Percentiles rank a stretch among this genome's conserved stretches.
Evolutionary conservation across 2,797 vertebrate genomes (phyloP).

Genomic region (Enteromius treurensis): DNA sequence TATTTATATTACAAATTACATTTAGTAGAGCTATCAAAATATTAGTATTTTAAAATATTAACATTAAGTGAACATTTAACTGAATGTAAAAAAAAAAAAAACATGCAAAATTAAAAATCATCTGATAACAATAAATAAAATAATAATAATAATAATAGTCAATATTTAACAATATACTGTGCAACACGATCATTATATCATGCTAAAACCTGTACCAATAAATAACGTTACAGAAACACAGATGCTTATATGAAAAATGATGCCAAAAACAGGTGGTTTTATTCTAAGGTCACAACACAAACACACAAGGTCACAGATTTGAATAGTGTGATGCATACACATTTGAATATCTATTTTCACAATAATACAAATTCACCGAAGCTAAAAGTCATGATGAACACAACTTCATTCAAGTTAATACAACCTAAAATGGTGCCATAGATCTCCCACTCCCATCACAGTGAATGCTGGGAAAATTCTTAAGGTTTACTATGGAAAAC

Average conservation of each 20-base stretch:
- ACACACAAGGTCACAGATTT: background rate
- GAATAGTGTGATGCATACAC: background rate
- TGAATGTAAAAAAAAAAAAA: background rate
- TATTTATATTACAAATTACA: background rate
- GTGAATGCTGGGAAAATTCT: background rate
- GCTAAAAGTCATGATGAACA: background rate
- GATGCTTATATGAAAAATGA: background rate
- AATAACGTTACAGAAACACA: background rate
- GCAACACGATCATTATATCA: background rate
- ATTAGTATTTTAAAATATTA: background rate
- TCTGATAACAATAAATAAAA: background rate
- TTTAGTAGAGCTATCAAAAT: background rate
- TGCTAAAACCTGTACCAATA: background rate
- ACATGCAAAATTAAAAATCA: background rate
- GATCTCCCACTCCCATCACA: conserved; percentile 1
- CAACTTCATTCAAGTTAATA: background rate
- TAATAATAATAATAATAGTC: background rate
- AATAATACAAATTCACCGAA: background rate
- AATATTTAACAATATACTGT: background rate
- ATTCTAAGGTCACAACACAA: background rate
- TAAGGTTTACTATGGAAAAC: conserved; percentile 8
- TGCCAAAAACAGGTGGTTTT: background rate
- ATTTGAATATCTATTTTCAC: background rate
- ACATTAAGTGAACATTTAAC: background rate
- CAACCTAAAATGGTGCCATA: background rate